A percentile compares a stretch with the other conserved stretches of the same genome.
These are phyloP conservation scores for Holocentrus rufus DNA, from an alignment of 2,797 vertebrate species.

Conservation along the genomic window DNA sequence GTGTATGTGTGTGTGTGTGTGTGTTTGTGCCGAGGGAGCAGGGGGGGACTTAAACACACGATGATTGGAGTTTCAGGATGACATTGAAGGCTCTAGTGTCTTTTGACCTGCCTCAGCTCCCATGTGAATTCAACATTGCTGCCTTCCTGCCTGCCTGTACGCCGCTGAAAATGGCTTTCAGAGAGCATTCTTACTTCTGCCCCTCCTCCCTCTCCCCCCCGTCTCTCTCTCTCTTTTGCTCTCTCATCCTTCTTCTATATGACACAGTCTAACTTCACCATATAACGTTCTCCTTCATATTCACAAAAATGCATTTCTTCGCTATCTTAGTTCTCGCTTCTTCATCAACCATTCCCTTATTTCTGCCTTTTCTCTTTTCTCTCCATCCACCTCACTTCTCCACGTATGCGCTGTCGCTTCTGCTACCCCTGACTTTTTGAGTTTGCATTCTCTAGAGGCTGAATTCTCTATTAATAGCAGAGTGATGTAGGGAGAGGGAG, in stretches of 20 bases:
- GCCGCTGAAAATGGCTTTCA: no score
- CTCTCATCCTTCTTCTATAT: conserved; percentile 14
- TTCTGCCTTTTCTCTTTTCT: conserved; percentile 29
- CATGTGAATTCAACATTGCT: no score
- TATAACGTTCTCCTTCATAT: conserved; percentile 22
- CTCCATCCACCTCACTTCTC: conserved; percentile 38
- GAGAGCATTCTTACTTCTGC: conserved; percentile 1
- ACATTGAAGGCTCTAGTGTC: no score
- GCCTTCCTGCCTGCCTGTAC: neutral
- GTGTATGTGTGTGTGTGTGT: conserved; percentile 13
- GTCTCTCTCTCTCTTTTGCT: neutral
- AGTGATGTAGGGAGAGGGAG: conserved; percentile 39
- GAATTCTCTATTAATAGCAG: conserved; percentile 71
- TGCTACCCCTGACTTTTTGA: conserved; percentile 26
- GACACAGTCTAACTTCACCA: conserved; percentile 44
- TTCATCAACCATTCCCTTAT: conserved; percentile 35
- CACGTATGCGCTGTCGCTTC: conserved; percentile 35
- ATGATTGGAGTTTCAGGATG: no score
- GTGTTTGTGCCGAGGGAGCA: neutral
- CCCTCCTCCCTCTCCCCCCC: conserved; percentile 4
- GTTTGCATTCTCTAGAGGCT: conserved; percentile 60
- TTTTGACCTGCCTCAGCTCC: no score
- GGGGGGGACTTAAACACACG: no score
- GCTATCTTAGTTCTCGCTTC: conserved; percentile 31
- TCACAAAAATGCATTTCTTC: neutral